Evolutionary conservation across 2,797 vertebrate species (phyloP).

Genomic region (Phalloptychus januarius): DNA sequence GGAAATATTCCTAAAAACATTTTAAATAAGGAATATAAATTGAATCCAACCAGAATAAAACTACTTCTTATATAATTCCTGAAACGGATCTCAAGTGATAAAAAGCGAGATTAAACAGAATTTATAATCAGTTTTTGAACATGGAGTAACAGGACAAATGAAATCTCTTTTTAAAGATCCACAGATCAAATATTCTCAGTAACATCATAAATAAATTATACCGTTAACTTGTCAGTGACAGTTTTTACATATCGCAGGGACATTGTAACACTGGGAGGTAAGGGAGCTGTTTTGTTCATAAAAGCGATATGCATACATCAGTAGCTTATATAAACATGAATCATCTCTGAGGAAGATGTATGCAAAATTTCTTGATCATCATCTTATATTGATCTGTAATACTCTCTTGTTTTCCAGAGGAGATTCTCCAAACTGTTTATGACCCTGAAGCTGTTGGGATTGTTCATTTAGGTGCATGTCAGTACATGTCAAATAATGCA

Average conservation of each 20-base stretch:
- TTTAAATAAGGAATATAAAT: constrained; percentile 10
- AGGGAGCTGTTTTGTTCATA: neutral
- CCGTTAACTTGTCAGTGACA: neutral
- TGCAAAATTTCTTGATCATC: neutral
- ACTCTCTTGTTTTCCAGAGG: neutral
- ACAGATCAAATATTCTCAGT: neutral
- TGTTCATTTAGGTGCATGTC: neutral
- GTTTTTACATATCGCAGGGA: neutral
- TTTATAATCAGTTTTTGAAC: constrained; percentile 1
- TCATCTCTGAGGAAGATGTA: neutral
- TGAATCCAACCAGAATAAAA: neutral
- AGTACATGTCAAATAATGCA: neutral
- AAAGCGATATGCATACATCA: neutral
- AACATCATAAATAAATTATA: neutral
- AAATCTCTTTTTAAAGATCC: neutral
- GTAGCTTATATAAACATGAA: neutral
- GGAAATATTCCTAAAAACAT: constrained; percentile 3
- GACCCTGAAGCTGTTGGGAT: neutral
- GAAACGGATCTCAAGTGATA: neutral
- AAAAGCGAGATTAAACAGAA: neutral
- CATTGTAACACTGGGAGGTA: neutral
- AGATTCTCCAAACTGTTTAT: neutral
- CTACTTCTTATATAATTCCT: neutral
- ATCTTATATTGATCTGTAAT: neutral
- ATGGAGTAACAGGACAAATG: neutral